Percentiles rank a stretch among this genome's conserved stretches.
These are phyloP conservation scores for Muricea muricata DNA, from an alignment of 92 coral and sea anemone genomes.

Conservation along the genomic window DNA sequence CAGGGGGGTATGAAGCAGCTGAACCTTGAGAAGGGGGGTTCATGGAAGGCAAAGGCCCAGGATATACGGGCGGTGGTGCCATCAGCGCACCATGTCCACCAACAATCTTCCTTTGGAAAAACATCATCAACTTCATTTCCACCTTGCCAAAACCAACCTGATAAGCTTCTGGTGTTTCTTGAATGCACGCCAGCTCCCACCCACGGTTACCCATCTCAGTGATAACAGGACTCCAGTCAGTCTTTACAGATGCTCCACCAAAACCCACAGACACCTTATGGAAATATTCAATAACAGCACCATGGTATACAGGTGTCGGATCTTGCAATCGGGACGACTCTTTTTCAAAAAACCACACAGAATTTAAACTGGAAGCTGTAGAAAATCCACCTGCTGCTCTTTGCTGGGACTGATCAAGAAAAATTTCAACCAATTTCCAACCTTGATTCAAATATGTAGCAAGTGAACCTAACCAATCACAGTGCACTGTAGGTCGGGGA, in stretches of 20 bases:
- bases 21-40: not conserved
- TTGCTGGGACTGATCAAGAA: constrained; percentile 72
- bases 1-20: not conserved
- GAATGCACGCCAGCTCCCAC: constrained; percentile 80
- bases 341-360: constrained; percentile 87
- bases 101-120: constrained; percentile 73
- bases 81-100: constrained; percentile 8
- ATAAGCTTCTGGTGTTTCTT: constrained; percentile 71
- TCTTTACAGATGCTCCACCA: constrained; percentile 68
- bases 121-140: constrained; percentile 62
- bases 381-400: constrained; percentile 67
- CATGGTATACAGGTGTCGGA: constrained; percentile 66
- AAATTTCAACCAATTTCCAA: constrained; percentile 80
- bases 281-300: constrained; percentile 63
- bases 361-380: constrained; percentile 63
- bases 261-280: constrained; percentile 60
- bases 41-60: not conserved
- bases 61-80: constrained; percentile 52
- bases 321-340: constrained; percentile 64
- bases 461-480: constrained; percentile 79
- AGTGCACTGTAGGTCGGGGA: constrained; percentile 39
- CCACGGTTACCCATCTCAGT: constrained; percentile 76
- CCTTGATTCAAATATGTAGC: constrained; percentile 76
- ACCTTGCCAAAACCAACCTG: constrained; percentile 62
- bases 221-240: constrained; percentile 75